These are phyloP conservation scores for Timandra comae DNA, from an alignment of 2,888 invertebrate genomes.

Conservation along the genomic window DNA sequence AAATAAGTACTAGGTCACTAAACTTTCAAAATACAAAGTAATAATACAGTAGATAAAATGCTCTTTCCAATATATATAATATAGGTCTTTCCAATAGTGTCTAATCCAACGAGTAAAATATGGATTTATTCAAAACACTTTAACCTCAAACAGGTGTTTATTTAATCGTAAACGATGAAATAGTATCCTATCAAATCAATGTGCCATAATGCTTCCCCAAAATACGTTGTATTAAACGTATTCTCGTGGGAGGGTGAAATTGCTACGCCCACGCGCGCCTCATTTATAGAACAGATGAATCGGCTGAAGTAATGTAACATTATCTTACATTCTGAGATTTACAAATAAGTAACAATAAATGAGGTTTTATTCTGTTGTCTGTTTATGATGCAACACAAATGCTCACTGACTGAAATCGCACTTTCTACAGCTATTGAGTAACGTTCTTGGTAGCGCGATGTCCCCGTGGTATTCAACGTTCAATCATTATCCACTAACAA, in stretches of 20 bases:
- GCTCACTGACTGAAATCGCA: slow-evolving; percentile 51
- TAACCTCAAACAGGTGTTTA: too few relatives aligned
- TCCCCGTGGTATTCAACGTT: slow-evolving; percentile 37
- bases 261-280: slow-evolving; percentile 33
- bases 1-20: too few relatives aligned
- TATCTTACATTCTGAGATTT: slow-evolving; percentile 12
- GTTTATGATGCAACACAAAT: slow-evolving; percentile 51
- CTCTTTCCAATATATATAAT: too few relatives aligned
- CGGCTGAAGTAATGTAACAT: slow-evolving; percentile 25
- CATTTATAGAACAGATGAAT: slow-evolving; percentile 34
- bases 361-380: slow-evolving; percentile 16
- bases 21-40: too few relatives aligned
- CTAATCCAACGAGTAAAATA: too few relatives aligned
- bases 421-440: slow-evolving; percentile 62
- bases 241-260: slow-evolving; percentile 35
- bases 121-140: too few relatives aligned
- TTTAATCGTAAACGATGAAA: slow-evolving; percentile 13
- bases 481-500: slow-evolving; percentile 21
- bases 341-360: slow-evolving; percentile 4
- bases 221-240: slow-evolving; percentile 18
- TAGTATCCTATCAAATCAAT: slow-evolving; percentile 16
- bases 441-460: slow-evolving; percentile 40
- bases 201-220: slow-evolving; percentile 21
- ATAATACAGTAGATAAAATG: too few relatives aligned
- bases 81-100: too few relatives aligned